Percentiles rank a stretch among this genome's conserved stretches.
These are phyloP conservation scores for Anguilla pacifica DNA, from an alignment of 2,797 vertebrate genomes.

Conservation along the genomic window DNA sequence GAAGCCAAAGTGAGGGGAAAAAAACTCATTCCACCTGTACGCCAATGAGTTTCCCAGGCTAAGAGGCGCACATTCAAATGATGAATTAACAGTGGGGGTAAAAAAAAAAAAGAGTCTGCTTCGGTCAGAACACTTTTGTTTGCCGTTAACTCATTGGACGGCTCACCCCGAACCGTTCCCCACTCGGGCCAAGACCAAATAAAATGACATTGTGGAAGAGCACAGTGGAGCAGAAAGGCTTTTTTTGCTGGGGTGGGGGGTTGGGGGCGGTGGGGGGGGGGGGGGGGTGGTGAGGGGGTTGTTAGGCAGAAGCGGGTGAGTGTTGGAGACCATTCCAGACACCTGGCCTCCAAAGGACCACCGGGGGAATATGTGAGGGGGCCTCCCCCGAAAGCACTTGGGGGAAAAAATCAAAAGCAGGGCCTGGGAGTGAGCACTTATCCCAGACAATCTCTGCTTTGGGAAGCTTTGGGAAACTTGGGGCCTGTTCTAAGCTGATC, in stretches of 20 bases:
- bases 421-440: slow-evolving; percentile 58
- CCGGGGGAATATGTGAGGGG: slow-evolving; percentile 62
- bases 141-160: slow-evolving; percentile 53
- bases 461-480: slow-evolving; percentile 53
- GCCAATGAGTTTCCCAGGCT: slow-evolving; percentile 47
- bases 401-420: slow-evolving; percentile 55
- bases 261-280: too few relatives aligned
- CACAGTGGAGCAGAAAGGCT: slow-evolving; percentile 58
- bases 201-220: slow-evolving; percentile 72
- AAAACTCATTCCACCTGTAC: slow-evolving; percentile 17
- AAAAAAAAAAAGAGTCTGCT: slow-evolving; percentile 41
- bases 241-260: slow-evolving; percentile 42
- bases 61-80: slow-evolving; percentile 44
- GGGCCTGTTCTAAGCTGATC: slow-evolving; percentile 49
- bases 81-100: slow-evolving; percentile 6
- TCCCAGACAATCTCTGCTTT: slow-evolving; percentile 50
- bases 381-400: slow-evolving; percentile 52
- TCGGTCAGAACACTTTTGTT: slow-evolving; percentile 48
- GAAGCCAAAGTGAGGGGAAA: neutral
- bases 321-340: slow-evolving; percentile 76
- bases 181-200: slow-evolving; percentile 58
- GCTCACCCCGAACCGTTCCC: slow-evolving; percentile 55
- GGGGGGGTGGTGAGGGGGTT: slow-evolving; percentile 69
- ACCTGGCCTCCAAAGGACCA: slow-evolving; percentile 82
- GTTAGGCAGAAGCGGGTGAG: slow-evolving; percentile 56